phyloP scores from a whole-genome alignment of 1,140 invertebrate genomes.

The Metaphire vulgaris region DNA sequence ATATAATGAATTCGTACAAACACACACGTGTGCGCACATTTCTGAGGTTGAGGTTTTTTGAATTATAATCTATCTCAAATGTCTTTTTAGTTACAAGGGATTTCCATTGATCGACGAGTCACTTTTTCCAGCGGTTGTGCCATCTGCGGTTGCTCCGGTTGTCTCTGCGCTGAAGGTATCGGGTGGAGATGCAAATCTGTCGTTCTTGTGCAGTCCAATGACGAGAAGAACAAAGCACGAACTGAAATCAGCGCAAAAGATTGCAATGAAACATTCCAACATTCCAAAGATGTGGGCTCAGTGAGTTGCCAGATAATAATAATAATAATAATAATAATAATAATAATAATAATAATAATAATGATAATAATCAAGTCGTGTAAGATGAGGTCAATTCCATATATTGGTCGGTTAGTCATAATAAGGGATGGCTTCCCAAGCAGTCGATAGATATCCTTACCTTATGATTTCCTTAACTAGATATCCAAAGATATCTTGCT shows the following conservation, averaged over 20 bases:
- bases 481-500: too few species aligned
- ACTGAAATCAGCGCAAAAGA: conserved; percentile 77
- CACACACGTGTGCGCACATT: too few species aligned
- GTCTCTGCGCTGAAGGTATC: neutral
- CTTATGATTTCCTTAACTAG: too few species aligned
- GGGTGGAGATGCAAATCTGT: conserved; percentile 34
- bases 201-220: conserved; percentile 75
- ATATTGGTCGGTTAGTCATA: neutral
- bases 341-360: too few species aligned
- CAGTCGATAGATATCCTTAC: too few species aligned
- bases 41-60: too few species aligned
- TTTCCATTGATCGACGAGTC: conserved; percentile 56
- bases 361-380: too few species aligned
- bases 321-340: too few species aligned
- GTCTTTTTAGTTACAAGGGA: conserved; percentile 40
- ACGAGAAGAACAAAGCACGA: conserved; percentile 88
- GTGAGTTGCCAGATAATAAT: too few species aligned
- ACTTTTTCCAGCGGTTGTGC: conserved; percentile 55
- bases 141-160: neutral
- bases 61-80: too few species aligned
- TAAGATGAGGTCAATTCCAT: neutral
- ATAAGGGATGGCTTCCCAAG: neutral
- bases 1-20: too few species aligned
- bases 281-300: conserved; percentile 82
- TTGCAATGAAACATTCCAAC: conserved; percentile 64